Conservation (phyloP, 2,888 invertebrate species). For the Isoperla grammatica region DNA sequence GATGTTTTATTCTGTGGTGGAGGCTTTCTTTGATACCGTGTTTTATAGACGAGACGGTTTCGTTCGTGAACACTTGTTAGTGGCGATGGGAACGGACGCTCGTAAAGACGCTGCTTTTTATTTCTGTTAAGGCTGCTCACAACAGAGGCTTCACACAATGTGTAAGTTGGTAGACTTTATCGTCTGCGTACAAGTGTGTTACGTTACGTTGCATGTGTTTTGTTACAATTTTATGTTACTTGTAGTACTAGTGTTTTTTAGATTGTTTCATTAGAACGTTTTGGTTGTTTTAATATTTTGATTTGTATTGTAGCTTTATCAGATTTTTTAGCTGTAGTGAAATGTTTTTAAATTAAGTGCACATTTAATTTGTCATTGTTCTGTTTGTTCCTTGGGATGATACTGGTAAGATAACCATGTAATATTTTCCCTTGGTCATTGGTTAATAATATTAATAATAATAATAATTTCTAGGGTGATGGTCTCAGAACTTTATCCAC, state of each 20-base stretch:
- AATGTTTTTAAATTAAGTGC: neutral
- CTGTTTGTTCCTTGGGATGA: too few relatives aligned
- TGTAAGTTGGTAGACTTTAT: constrained; percentile 49
- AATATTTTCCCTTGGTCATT: too few relatives aligned
- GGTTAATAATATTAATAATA: too few relatives aligned
- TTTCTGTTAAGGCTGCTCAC: constrained; percentile 51
- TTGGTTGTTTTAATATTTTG: constrained; percentile 14
- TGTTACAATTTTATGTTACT: constrained; percentile 26
- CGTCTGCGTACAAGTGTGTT: constrained; percentile 24
- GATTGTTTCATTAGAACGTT: constrained; percentile 2
- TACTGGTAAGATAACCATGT: too few relatives aligned
- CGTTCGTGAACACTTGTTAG: too few relatives aligned
- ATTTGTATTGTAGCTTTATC: constrained; percentile 26
- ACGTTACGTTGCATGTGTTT: constrained; percentile 22
- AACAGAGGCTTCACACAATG: constrained; percentile 57
- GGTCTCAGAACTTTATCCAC: too few relatives aligned
- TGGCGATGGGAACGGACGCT: too few relatives aligned
- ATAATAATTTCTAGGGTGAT: too few relatives aligned
- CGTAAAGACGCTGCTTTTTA: constrained; percentile 17
- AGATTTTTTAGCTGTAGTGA: too few relatives aligned
- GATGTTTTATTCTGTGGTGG: too few relatives aligned
- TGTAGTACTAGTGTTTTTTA: constrained; percentile 27
- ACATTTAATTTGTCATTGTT: neutral
- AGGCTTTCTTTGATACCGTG: too few relatives aligned
- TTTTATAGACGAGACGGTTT: too few relatives aligned